Percentiles rank a stretch among this genome's conserved stretches.
phyloP scores from a whole-genome alignment of 2,797 vertebrate genomes.

The Staurois parvus region DNA sequence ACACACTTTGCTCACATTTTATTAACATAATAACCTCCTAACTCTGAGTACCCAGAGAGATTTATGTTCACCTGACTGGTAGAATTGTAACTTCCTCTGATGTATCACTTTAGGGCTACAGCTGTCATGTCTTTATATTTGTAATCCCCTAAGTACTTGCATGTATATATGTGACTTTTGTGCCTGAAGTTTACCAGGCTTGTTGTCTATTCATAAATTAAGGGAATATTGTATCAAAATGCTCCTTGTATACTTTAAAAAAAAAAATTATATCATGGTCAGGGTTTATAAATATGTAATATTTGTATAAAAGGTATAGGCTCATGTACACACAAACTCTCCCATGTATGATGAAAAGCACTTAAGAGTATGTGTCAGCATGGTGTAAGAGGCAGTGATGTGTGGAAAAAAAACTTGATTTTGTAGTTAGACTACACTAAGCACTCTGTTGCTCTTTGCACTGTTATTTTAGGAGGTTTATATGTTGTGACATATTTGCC shows the following conservation, averaged over 20 bases:
- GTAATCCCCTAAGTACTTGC: background rate
- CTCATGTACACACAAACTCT: background rate
- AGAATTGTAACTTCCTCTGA: background rate
- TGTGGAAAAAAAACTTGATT: too few relatives aligned
- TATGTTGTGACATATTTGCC: too few relatives aligned
- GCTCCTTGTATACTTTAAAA: background rate
- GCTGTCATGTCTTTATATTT: background rate
- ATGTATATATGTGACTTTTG: constrained; percentile 1
- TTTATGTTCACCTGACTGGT: background rate
- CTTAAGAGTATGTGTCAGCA: too few relatives aligned
- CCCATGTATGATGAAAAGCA: too few relatives aligned
- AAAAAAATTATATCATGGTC: background rate
- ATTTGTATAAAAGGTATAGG: background rate
- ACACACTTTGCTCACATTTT: background rate
- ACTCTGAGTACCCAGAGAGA: background rate
- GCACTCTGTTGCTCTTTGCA: too few relatives aligned
- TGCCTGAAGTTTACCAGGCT: background rate
- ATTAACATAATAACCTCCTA: background rate
- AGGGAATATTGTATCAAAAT: background rate
- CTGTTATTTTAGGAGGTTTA: too few relatives aligned
- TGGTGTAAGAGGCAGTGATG: too few relatives aligned
- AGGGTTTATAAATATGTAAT: background rate
- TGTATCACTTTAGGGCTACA: background rate
- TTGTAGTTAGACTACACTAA: too few relatives aligned
- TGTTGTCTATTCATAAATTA: background rate